Conservation (phyloP, 2,113 vertebrate species). For the Carlito syrichta region DNA sequence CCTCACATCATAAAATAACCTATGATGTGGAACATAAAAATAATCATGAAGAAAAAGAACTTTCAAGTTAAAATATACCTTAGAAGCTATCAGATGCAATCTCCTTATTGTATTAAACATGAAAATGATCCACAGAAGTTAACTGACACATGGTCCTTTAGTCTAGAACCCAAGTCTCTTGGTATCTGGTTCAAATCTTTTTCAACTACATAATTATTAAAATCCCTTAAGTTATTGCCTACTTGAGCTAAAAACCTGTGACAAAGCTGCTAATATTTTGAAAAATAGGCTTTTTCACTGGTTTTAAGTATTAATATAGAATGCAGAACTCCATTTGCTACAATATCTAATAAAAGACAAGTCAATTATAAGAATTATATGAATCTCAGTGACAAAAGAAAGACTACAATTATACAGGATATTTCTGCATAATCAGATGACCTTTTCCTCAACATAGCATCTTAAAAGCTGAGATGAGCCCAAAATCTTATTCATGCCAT, state of each 20-base stretch:
- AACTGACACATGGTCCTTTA: too few relatives aligned
- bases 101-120: not conserved
- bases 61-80: not conserved
- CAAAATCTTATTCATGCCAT: not conserved
- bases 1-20: not conserved
- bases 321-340: not conserved
- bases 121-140: not conserved
- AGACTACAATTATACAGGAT: not conserved
- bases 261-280: not conserved
- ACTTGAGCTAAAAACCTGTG: not conserved
- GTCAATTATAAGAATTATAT: slow-evolving; percentile 18
- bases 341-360: not conserved
- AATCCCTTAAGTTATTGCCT: not conserved
- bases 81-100: not conserved
- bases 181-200: not conserved
- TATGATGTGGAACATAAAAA: slow-evolving; percentile 11
- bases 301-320: not conserved
- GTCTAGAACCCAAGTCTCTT: not conserved
- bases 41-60: not conserved
- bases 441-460: not conserved
- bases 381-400: slow-evolving; percentile 22
- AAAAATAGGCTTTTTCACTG: not conserved
- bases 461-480: not conserved
- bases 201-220: not conserved
- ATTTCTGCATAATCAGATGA: not conserved